Base-by-base conservation (phyloP, 2,113 vertebrate genomes). In the Scomber scombrus region DNA sequence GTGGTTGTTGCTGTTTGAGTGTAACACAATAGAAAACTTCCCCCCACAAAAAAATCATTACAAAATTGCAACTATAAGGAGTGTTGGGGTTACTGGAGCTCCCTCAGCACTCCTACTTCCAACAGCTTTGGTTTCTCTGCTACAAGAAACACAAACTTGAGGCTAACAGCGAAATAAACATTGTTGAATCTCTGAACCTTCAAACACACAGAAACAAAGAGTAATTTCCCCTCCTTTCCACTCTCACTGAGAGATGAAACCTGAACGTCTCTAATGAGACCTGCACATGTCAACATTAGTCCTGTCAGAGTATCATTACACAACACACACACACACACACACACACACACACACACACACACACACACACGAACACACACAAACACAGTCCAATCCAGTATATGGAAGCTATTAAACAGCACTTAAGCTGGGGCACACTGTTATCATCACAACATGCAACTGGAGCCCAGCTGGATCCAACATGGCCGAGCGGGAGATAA, bases 341-440 rank as follows among this genome's bases (percentile, higher is more conserved):
- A 40, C 29, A 61, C 52, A 19, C 64, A 18, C 63, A 50, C 69
- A 45, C 40, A 40, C 71, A 65, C 21, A 31, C 58, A 80, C 70
- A 43, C 51, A 64, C 51, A 58, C 67, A 66, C 49, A 12, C 50
- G 15, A 63, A 54, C 63, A 49, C 56, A 57, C 71, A 16, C 55
- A 54, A 31, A 61, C 23, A 50, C 23, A 23, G 23, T 1, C 0
- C 46, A 63, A 68, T 40, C 2, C 40, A 12, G 70, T 47, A 54
- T 63, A 60, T 75, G 52, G 78, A 73, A 82, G 82, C 84, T 67
- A 85, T 93, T 88, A 84, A 47, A 52, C 66, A 74, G 88, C 81
- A 82, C 89, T 90, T 88, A 79, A 26, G 21, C 64, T 3, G 29
- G 21, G 21, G 34, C 79, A 79, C 65, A 23, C 67, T n/a, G 19